Base-by-base conservation (phyloP, 2,797 vertebrate species). In the Neomorphus geoffroyi region DNA sequence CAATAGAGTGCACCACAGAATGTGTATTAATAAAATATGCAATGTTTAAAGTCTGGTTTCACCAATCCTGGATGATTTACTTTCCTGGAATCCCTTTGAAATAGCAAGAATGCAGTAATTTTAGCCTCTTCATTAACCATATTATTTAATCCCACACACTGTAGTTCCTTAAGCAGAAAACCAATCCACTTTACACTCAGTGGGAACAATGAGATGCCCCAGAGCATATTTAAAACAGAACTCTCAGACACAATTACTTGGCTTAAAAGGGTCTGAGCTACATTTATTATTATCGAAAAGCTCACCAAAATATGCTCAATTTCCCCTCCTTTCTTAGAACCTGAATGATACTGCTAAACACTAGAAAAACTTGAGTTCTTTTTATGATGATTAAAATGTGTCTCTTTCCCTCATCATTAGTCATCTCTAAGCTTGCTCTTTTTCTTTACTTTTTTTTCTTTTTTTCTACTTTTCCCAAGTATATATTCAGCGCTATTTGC, bases 81-180 rank as follows among this genome's bases (percentile, higher is more conserved):
- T 93, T 96, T 95, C 86, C 94, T 56, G 90, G 92, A 94, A 95
- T 93, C 54, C 45, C 62, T 94, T 80, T 96, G 94, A 92, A 96
- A 94, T 48, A 85, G 45, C 80, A 90, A 87, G 37, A 94, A 92
- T 87, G 48, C 17, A 78, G 80, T 77, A 30, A 82, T 94, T 96
- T 96, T 91, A 94, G 78, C 37, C 58, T 80, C 86, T 94, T 96
- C 78, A 78, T 94, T 94, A 94, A 89, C n/a, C 65, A 69, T 37
- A 93, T 93, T 87, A 92, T 93, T 96, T 94, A 94, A 96, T 96
- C 83, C 86, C 74, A 11, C 67, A 80, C 67, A 41, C 60, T 90
- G 53, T 90, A 93, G 65, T 58, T 94, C 65, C 83, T 74, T 93
- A 85, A 87, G 78, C 90, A 72, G 37, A 93, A 81, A 85, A 94